Evolutionary conservation across 2,888 invertebrate species (phyloP).

Genomic region (Marronus borbonicus): DNA sequence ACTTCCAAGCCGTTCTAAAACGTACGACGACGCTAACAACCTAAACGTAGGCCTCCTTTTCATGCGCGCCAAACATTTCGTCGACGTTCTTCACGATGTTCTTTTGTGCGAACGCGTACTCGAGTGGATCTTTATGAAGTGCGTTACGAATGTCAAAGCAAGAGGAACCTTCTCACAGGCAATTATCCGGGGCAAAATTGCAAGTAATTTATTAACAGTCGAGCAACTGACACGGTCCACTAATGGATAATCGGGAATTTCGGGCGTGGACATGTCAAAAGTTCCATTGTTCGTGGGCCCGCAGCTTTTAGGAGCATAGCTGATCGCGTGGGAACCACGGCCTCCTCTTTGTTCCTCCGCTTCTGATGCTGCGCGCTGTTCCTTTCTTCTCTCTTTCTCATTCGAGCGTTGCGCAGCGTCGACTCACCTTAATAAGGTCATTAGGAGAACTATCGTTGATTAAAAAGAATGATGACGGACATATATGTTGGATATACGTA

Average conservation of each 20-base stretch:
- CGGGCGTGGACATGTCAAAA: constrained; percentile 67
- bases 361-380: constrained; percentile 2
- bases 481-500: background rate
- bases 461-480: constrained; percentile 29
- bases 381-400: constrained; percentile 11
- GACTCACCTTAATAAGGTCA: constrained; percentile 42
- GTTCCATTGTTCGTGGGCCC: constrained; percentile 53
- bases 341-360: constrained; percentile 31
- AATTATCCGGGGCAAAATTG: constrained; percentile 57
- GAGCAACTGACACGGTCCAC: constrained; percentile 53
- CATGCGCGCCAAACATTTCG: too few species aligned
- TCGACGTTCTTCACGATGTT: background rate
- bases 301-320: constrained; percentile 45
- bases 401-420: background rate
- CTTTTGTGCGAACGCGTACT: constrained; percentile 16
- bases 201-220: constrained; percentile 59
- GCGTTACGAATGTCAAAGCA: constrained; percentile 49
- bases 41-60: too few species aligned
- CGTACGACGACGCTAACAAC: too few species aligned
- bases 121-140: constrained; percentile 43
- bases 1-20: too few species aligned
- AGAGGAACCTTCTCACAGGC: constrained; percentile 54
- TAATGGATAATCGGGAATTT: constrained; percentile 59
- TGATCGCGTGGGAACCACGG: constrained; percentile 49
- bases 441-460: constrained; percentile 24